Evolutionary conservation across 2,113 vertebrate genomes (phyloP).

Genomic region (Columba livia): DNA sequence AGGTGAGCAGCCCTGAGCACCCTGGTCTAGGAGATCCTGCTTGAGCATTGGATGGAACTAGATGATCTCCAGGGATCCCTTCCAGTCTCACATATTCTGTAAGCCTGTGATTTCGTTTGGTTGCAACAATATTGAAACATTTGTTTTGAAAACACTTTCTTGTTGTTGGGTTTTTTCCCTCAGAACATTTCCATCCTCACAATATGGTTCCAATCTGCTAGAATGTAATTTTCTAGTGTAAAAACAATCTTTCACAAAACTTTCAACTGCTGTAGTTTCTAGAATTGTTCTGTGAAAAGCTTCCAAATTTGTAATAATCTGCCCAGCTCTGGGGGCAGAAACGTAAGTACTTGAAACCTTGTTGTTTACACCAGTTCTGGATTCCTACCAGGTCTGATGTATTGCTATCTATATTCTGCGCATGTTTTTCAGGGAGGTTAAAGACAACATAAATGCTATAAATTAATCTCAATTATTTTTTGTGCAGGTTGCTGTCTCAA

Average conservation of each 20-base stretch:
- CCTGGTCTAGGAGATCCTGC: not conserved
- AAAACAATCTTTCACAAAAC: not conserved
- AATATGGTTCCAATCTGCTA: not conserved
- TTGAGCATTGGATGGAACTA: not conserved
- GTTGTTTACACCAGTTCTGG: not conserved
- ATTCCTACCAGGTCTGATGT: not conserved
- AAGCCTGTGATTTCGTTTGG: not conserved
- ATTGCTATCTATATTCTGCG: not conserved
- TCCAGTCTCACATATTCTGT: not conserved
- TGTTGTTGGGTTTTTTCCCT: not conserved
- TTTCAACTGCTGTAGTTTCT: not conserved
- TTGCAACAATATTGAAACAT: not conserved
- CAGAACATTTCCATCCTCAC: not conserved
- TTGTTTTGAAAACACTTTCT: not conserved
- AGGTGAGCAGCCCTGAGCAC: not conserved
- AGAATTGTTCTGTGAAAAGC: not conserved
- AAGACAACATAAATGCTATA: not conserved
- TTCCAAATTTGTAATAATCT: not conserved
- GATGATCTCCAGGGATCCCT: not conserved
- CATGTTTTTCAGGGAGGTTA: not conserved
- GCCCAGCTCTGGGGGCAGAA: not conserved
- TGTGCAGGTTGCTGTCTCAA: not conserved
- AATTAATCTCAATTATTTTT: not conserved
- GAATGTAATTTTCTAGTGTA: not conserved
- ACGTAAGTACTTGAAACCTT: not conserved